Evolutionary conservation across 2,888 invertebrate species (phyloP).

Genomic region (Urechis unicinctus): DNA sequence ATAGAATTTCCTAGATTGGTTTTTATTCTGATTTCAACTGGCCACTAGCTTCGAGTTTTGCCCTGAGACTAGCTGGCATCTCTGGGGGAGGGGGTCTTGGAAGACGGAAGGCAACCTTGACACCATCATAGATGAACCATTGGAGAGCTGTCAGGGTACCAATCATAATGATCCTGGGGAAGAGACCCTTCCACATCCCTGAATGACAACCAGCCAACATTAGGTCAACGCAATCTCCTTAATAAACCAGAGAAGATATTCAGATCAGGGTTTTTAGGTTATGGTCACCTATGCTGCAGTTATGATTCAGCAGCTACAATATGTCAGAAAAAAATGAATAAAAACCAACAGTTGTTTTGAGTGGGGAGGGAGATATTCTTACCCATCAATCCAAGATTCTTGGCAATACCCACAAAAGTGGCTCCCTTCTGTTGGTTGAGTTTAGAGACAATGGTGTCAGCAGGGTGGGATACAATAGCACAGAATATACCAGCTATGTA

Average conservation of each 20-base stretch:
- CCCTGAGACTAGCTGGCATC: conserved; percentile 70
- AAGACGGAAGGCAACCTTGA: conserved; percentile 70
- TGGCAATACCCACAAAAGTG: conserved; percentile 66
- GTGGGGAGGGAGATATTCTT: too few species aligned
- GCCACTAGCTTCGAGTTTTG: conserved; percentile 21
- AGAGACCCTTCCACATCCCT: conserved; percentile 78
- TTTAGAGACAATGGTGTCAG: conserved; percentile 95
- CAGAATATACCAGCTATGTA: conserved; percentile 99
- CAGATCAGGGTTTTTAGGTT: too few species aligned
- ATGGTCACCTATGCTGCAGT: too few species aligned
- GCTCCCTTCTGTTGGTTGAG: conserved; percentile 84
- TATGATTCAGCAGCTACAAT: too few species aligned
- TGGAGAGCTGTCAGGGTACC: conserved; percentile 87
- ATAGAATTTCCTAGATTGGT: too few species aligned
- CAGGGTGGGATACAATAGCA: conserved; percentile 97
- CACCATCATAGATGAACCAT: conserved; percentile 90
- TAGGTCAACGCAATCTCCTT: too few species aligned
- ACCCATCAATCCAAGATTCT: conserved; percentile 63
- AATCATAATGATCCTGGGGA: conserved; percentile 85
- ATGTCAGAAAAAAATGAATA: too few species aligned
- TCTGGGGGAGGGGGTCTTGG: conserved; percentile 93
- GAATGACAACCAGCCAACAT: conserved; percentile 15
- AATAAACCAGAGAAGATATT: too few species aligned
- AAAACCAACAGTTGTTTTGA: too few species aligned
- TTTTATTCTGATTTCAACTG: too few species aligned